A percentile compares a stretch with the other conserved stretches of the same genome.
Conservation (phyloP, 2,888 invertebrate genomes). For the Coronaproctus castanopsis region DNA sequence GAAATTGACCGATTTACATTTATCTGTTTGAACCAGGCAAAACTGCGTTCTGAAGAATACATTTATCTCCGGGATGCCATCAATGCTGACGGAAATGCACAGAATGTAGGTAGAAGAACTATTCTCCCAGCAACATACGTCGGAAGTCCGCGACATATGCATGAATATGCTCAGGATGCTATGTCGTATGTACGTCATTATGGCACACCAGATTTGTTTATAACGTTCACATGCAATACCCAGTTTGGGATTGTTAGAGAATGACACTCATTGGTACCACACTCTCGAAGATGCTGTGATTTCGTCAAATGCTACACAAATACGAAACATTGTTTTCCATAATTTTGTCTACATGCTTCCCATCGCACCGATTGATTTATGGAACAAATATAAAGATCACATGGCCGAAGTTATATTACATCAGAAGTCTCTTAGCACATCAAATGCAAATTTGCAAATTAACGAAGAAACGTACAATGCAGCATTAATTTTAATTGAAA, state of each 20-base stretch:
- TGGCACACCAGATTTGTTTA: slow-evolving; percentile 21
- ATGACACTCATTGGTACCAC: slow-evolving; percentile 20
- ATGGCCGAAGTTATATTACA: too few species aligned
- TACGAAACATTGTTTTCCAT: too few species aligned
- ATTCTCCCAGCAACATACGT: slow-evolving; percentile 22
- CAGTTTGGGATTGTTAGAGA: too few species aligned
- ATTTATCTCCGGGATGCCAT: slow-evolving; percentile 19
- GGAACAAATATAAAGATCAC: too few species aligned
- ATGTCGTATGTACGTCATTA: slow-evolving; percentile 22
- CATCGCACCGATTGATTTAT: too few species aligned
- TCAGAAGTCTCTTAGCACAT: too few species aligned
- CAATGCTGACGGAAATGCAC: slow-evolving; percentile 14
- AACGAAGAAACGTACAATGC: too few species aligned
- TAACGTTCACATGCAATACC: slow-evolving; percentile 22
- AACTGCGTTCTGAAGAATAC: slow-evolving; percentile 4
- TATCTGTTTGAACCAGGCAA: slow-evolving; percentile 4
- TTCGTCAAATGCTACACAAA: too few species aligned
- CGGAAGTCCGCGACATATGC: slow-evolving; percentile 22
- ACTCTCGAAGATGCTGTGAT: too few species aligned
- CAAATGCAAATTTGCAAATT: too few species aligned
- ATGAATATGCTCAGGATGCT: slow-evolving; percentile 24
- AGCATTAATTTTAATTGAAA: too few species aligned
- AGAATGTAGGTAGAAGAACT: slow-evolving; percentile 15
- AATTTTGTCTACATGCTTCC: too few species aligned
- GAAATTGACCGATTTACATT: slow-evolving; percentile 4